Base-by-base conservation (phyloP, 2,113 vertebrate species). In the Macaca mulatta region DNA sequence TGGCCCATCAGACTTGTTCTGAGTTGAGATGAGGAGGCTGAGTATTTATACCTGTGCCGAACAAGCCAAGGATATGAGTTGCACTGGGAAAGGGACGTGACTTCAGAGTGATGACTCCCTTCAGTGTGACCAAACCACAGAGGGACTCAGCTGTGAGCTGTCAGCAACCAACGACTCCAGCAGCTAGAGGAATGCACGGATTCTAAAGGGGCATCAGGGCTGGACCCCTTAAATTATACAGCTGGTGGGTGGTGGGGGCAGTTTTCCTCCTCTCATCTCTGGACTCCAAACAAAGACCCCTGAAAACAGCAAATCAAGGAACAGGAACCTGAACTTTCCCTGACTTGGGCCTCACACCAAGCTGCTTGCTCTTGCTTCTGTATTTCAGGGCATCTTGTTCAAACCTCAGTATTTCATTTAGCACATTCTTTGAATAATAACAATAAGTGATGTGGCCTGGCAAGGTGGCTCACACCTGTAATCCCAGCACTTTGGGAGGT, bases 221-320 rank as follows among this genome's bases (percentile, higher is more conserved):
- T 1, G 8, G 8, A 79, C 8, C 43, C n/a, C 40, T 45, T 69
- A 69, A 7, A 69, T 69, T 69, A 81, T 40, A 25, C 40, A 67
- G 38, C 30, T 69, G 16, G 30, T 5, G 14, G 14, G 25, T 22
- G 74, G 43, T 35, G 18, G 40, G 23, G 43, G 13, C 59, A 32
- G 59, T 75, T 93, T 64, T 48, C n/a, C 38, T 84, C 22, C 12
- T 89, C 43, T 90, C 35, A n/a, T 75, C 55, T 50, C 90, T 86
- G 50, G 20, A 80, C 32, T 70, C 35, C 18, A 67, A 74, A 80
- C 6, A 18, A 92, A 50, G 77, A 81, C 35, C 50, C 38, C 7
- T 61, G 70, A 38, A 88, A 77, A 50, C 30, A 74, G 17, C n/a
- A 22, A 96, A 32, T 48, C 45, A 23, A 90, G 52, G 11, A 67